phyloP scores from a whole-genome alignment of 2,113 vertebrate genomes.

The Potamarius usumacintae region DNA sequence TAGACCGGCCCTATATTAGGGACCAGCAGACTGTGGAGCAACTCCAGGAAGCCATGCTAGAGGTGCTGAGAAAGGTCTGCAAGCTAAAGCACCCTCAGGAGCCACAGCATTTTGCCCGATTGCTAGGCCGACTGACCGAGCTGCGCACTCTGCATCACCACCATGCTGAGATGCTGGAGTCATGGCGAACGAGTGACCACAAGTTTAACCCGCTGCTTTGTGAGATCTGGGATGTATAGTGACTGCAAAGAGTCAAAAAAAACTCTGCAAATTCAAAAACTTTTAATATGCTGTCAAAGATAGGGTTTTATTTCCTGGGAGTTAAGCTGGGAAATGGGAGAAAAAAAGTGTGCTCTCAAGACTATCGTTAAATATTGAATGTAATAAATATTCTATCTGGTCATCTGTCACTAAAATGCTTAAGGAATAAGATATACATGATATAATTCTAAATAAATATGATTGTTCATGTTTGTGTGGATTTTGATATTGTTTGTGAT shows the following conservation, averaged over 20 bases:
- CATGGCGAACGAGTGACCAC: conserved; percentile 91
- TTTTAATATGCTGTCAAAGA: conserved; percentile 25
- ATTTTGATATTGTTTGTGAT: neutral
- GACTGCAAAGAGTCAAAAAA: conserved; percentile 38
- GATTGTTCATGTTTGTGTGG: neutral
- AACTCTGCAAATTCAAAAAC: conserved; percentile 7
- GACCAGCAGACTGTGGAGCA: conserved; percentile 87
- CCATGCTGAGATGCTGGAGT: conserved; percentile 92
- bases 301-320: conserved; percentile 4
- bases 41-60: conserved; percentile 89
- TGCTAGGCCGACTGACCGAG: conserved; percentile 92
- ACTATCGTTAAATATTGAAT: conserved; percentile 6
- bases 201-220: conserved; percentile 98
- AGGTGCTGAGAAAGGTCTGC: conserved; percentile 87
- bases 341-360: neutral
- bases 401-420: neutral
- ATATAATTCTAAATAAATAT: conserved; percentile 23
- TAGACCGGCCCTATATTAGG: conserved; percentile 92
- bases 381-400: neutral
- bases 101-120: conserved; percentile 93
- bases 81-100: conserved; percentile 83
- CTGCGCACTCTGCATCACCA: conserved; percentile 94
- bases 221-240: conserved; percentile 98
- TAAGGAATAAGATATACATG: conserved; percentile 1
- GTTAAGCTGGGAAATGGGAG: neutral